These are phyloP conservation scores for Nomia melanderi DNA, from an alignment of 1,140 invertebrate genomes.

Conservation along the genomic window DNA sequence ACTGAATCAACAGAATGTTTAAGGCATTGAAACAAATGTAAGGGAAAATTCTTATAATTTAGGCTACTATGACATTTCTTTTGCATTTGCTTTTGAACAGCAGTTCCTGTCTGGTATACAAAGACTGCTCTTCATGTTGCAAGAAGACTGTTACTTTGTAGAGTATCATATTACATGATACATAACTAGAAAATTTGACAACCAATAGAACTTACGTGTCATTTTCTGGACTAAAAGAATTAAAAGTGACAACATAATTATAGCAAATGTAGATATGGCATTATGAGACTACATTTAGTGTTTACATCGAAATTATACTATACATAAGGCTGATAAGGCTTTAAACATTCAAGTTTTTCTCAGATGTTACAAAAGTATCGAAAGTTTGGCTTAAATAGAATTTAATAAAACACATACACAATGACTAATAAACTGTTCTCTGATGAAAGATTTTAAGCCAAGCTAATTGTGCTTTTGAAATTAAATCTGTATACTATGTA, in stretches of 20 bases:
- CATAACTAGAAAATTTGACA: constrained; percentile 56
- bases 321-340: constrained; percentile 68
- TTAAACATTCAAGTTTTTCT: constrained; percentile 63
- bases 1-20: constrained; percentile 54
- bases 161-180: constrained; percentile 56
- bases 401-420: neutral
- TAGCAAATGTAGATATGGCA: constrained; percentile 61
- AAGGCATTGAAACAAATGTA: constrained; percentile 29
- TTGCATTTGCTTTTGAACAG: constrained; percentile 64
- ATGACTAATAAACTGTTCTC: constrained; percentile 8
- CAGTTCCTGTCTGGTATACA: constrained; percentile 64
- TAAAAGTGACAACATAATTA: constrained; percentile 45
- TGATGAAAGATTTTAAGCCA: constrained; percentile 70
- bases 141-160: constrained; percentile 68
- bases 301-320: constrained; percentile 73
- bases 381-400: constrained; percentile 70
- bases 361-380: constrained; percentile 71
- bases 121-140: constrained; percentile 72
- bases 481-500: constrained; percentile 80
- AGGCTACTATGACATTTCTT: constrained; percentile 59
- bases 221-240: constrained; percentile 47
- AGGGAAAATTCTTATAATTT: constrained; percentile 45
- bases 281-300: constrained; percentile 68
- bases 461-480: constrained; percentile 74
- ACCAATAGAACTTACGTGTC: constrained; percentile 54